Percentiles rank a stretch among this genome's conserved stretches.
phyloP scores from a whole-genome alignment of 2,113 vertebrate genomes.

The Ammospiza caudacuta region DNA sequence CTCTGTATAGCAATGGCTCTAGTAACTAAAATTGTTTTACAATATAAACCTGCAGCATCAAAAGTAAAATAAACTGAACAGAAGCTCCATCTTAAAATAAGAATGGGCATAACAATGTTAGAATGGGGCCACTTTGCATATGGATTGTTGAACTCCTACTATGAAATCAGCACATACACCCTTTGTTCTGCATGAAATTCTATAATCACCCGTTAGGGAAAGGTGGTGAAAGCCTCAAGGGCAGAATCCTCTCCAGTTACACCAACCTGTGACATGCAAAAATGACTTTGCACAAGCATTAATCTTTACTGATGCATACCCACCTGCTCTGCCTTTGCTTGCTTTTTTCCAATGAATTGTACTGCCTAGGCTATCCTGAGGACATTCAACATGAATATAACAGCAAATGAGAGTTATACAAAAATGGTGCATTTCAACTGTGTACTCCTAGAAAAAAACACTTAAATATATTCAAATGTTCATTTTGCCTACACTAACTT shows the following conservation, averaged over 20 bases:
- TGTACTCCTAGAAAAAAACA: background rate
- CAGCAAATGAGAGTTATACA: background rate
- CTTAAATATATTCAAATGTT: background rate
- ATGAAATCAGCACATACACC: background rate
- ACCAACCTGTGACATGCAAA: background rate
- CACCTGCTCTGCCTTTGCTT: background rate
- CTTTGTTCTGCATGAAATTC: background rate
- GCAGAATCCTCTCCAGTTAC: background rate
- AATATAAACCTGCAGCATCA: background rate
- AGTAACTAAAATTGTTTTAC: background rate
- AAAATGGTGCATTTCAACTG: background rate
- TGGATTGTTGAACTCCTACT: background rate
- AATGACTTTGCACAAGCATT: background rate
- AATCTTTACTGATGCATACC: background rate
- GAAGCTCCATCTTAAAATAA: background rate
- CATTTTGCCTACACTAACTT: background rate
- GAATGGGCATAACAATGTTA: background rate
- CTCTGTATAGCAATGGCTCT: background rate
- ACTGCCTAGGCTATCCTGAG: background rate
- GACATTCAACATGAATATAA: background rate
- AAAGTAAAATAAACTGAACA: background rate
- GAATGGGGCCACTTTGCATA: background rate
- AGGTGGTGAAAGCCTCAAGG: background rate
- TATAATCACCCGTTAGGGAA: background rate
- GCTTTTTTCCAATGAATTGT: background rate